These are phyloP conservation scores for Petaurus breviceps DNA, from an alignment of 2,113 vertebrate species.

Conservation along the genomic window DNA sequence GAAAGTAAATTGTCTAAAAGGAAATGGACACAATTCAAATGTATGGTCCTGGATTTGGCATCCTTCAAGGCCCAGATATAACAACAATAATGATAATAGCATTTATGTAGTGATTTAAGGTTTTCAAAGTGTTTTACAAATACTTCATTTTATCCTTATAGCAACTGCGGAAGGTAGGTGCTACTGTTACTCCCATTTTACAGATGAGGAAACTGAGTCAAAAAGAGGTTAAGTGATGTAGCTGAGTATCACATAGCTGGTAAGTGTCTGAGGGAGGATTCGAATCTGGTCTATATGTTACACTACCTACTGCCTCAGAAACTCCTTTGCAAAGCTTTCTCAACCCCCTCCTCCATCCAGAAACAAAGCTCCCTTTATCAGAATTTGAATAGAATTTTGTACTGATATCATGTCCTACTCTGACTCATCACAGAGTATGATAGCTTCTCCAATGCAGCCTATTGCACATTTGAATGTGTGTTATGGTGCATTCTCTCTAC, in stretches of 20 bases:
- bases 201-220: neutral
- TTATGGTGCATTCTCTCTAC: neutral
- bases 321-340: neutral
- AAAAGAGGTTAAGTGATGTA: neutral
- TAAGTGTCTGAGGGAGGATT: neutral
- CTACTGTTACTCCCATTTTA: neutral
- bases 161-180: neutral
- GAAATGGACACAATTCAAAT: neutral
- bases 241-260: neutral
- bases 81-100: neutral
- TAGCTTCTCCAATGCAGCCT: neutral
- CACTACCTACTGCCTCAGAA: neutral
- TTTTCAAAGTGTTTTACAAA: neutral
- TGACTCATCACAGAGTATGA: neutral
- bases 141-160: neutral
- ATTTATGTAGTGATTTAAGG: neutral
- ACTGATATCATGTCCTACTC: neutral
- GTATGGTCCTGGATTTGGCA: neutral
- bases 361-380: neutral
- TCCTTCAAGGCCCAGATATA: neutral
- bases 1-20: neutral
- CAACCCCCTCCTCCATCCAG: neutral
- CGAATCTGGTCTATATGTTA: neutral
- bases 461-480: neutral
- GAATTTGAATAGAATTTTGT: neutral